Evolutionary conservation across 2,888 invertebrate genomes (phyloP), one percentile per base, ranked within the genome.

Genomic region (Pedicia rivosa): DNA sequence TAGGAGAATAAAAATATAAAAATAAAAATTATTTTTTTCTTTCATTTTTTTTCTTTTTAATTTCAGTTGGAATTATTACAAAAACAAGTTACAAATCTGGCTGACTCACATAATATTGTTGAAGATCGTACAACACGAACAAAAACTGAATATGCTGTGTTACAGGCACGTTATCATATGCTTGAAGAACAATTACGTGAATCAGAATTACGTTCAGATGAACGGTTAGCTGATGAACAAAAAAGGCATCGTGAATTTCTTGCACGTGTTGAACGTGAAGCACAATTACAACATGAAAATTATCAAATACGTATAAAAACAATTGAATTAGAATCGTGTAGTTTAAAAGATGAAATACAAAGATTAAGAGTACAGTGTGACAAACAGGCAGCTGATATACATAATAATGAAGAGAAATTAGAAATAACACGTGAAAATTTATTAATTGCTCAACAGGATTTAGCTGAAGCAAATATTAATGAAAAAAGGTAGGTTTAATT

Each of bases 81-180:
- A 64, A 84, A 88, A 56, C 90, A 92, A 66, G 82, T 94, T 61
- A 80, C 81, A 43, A 78, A 79, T 40, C 67, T 94, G 50, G 83
- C 82, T 34, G 90, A 92, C 59, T 83, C 82, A 35, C 90, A 90
- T 53, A 77, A 74, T 50, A 77, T 79, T 39, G 80, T 80, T 7
- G 90, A 91, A 57, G 87, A 90, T 59, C 70, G 87, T 46, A 91
- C 91, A 59, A 76, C 81, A 38, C 70, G 86, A 50, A 83, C 82
- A 39, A 92, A 91, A 63, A 81, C 91, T 40, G 91, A 92, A 62
- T 91, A 91, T 70, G 86, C 88, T 2, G 81, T 84, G 39, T 69
- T 92, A 27, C 87, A 88, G 55, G 84, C 88, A 26, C 72, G 90
- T 48, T 80, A 91, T 46, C 78, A 87, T 53, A 86, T 87, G 77